These are phyloP conservation scores for Bettongia penicillata DNA, from an alignment of 2,113 vertebrate species.

Conservation along the genomic window DNA sequence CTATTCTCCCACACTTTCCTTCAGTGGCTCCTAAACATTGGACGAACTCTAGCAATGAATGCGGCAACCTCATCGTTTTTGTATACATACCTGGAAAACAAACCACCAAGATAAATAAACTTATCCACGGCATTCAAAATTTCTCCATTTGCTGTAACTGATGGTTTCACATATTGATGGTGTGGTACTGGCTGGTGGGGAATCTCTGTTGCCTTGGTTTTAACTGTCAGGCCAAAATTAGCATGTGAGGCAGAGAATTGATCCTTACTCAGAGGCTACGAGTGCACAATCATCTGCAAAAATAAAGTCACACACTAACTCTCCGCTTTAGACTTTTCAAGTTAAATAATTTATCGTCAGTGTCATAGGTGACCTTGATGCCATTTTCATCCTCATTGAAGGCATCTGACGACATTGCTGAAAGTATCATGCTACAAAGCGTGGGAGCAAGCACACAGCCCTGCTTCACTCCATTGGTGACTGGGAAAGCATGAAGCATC, in stretches of 20 bases:
- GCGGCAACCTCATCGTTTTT: not conserved
- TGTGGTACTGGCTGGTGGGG: not conserved
- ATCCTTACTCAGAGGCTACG: not conserved
- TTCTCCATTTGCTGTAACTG: not conserved
- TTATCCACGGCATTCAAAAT: too few species aligned
- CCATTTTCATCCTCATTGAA: not conserved
- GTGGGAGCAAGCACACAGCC: too few species aligned
- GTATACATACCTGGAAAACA: not conserved
- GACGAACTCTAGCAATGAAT: not conserved
- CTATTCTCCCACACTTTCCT: not conserved
- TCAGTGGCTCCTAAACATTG: too few species aligned
- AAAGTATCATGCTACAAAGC: not conserved
- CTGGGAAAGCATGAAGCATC: not conserved
- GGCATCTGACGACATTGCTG: not conserved
- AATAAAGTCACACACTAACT: not conserved
- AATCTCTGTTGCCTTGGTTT: not conserved
- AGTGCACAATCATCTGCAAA: not conserved
- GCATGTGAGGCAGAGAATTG: not conserved
- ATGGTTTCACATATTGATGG: not conserved
- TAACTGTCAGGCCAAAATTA: not conserved
- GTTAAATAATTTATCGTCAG: not conserved
- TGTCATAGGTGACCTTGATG: not conserved
- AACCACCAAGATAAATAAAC: not conserved
- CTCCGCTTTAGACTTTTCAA: not conserved
- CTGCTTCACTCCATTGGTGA: too few species aligned